Evolutionary conservation across 2,888 invertebrate species (phyloP), one percentile per base, ranked within the genome.

Genomic region (Liopterus haemorrhoidalis): DNA sequence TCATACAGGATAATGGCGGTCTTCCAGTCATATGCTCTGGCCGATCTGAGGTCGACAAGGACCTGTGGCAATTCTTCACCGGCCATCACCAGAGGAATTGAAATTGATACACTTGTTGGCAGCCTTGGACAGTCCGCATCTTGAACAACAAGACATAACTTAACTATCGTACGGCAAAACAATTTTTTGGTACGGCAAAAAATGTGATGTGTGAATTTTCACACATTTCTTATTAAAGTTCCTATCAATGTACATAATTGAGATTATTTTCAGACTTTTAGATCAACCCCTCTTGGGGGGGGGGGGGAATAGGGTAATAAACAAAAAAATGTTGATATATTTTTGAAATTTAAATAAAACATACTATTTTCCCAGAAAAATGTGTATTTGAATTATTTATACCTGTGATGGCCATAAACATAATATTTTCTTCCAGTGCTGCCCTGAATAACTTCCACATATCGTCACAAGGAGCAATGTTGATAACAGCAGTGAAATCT

Each of bases 41-140:
- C 71, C 4, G 79, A 77, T 56, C 85, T 74, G 45, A 88, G 69
- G 63, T 91, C 90, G 2, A 88, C 68, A 5, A 89, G 64, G 12
- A 90, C 64, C 65, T 90, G 90, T 0, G 89, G 78, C 48, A 89
- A 63, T 64, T 89, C 89, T 48, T 83, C 75, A 0, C 85, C 84
- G 25, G 72, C 69, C 1, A 72, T 70, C n/a, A 82, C 69, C 41
- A 82, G 69, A 0, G 89, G 87, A 41, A 78, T 76, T 36, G 84
- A 85, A 21, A 89, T 70, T 0, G 85, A 86, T 12, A 78, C 71
- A 20, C 73, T 66, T 0, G 69, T 56, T 0, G 87, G 85, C 35
- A 90, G 64, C 25, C 90, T 73, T 0, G 87, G 83, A 61, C 90
- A 90, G 58, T 88, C 84, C 1, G 80, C 72, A 60, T 85, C 88